phyloP scores from a whole-genome alignment of 2,113 vertebrate species.

The Fukomys damarensis region DNA sequence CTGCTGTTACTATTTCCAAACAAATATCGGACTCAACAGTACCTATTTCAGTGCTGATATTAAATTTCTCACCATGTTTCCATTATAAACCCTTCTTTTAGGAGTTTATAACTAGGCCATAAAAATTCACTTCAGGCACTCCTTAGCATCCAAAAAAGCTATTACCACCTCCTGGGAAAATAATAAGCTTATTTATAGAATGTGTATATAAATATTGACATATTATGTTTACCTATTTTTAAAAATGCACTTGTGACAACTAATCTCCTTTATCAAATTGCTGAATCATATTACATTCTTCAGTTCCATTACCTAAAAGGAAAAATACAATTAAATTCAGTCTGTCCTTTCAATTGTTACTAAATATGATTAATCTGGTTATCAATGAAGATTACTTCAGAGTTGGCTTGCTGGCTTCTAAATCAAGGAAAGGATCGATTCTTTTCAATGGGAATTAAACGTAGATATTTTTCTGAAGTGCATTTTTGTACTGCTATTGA shows the following conservation, averaged over 20 bases:
- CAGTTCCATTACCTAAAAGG: slow-evolving; percentile 76
- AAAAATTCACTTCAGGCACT: slow-evolving; percentile 74
- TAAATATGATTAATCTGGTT: slow-evolving; percentile 67
- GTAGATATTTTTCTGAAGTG: slow-evolving; percentile 13
- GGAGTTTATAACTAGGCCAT: slow-evolving; percentile 68
- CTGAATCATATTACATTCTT: slow-evolving; percentile 73
- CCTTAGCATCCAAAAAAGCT: slow-evolving; percentile 70
- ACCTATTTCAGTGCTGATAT: slow-evolving; percentile 67
- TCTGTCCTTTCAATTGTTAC: slow-evolving; percentile 65
- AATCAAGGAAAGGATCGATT: neutral
- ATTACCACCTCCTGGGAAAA: slow-evolving; percentile 70
- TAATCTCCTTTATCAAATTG: slow-evolving; percentile 73
- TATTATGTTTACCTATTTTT: slow-evolving; percentile 71
- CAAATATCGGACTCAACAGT: slow-evolving; percentile 60
- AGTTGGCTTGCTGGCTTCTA: neutral
- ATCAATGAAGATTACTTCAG: slow-evolving; percentile 36
- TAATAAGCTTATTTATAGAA: slow-evolving; percentile 77
- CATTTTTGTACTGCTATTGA: neutral
- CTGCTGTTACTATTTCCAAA: slow-evolving; percentile 75
- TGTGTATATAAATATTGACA: slow-evolving; percentile 68
- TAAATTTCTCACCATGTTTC: slow-evolving; percentile 71
- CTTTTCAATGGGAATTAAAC: neutral
- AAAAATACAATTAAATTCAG: slow-evolving; percentile 74
- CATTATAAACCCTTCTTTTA: slow-evolving; percentile 71
- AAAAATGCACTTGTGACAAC: slow-evolving; percentile 72